Base-by-base conservation (phyloP, 2,888 invertebrate genomes). In the Tyria jacobaeae region DNA sequence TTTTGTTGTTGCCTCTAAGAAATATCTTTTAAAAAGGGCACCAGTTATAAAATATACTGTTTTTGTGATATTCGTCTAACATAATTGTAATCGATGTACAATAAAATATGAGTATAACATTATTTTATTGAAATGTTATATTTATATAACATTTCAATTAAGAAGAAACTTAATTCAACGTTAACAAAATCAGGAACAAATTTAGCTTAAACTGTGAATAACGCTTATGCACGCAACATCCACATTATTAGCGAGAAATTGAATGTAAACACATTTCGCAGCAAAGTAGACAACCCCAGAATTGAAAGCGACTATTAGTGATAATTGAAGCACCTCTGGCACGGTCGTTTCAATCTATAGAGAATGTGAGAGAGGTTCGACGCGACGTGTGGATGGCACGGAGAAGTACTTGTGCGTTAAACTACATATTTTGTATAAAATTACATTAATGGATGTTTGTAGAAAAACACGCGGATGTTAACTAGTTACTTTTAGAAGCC, bases 331-430 rank as follows among this genome's bases (percentile, higher is more conserved):
- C 35, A 53, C 52, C 52, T 53, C 52, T 27, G n/a, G 3, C 10
- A n/a, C 10, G 25, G 37, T 37, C 25, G 37, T 24, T 39, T 53
- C 37, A 25, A 53, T 39, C 25, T 53, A 39, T n/a, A 25, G 39
- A 35, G 9, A 10, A 10, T 10, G 37, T n/a, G 53, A 25, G 53
- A 37, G n/a, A 24, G 14, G n/a, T n/a, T n/a, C 34, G 25, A 4
- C n/a, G 24, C 39, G 39, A 39, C 53, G 35, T 37, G 48, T 49
- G n/a, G 7, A 49, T 49, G n/a, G 48, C 48, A 25, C 24, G 25
- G 48, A 49, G 27, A 25, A 49, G 25, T 49, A 49, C n/a, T 27
- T 49, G 7, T 44, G n/a, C n/a, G n/a, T n/a, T n/a, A n/a, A n/a
- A n/a, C n/a, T n/a, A n/a, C n/a, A n/a, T n/a, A n/a, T n/a, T n/a